Evolutionary conservation across 2,797 vertebrate species (phyloP).

Genomic region (Tokudaia tokunoshimensis): DNA sequence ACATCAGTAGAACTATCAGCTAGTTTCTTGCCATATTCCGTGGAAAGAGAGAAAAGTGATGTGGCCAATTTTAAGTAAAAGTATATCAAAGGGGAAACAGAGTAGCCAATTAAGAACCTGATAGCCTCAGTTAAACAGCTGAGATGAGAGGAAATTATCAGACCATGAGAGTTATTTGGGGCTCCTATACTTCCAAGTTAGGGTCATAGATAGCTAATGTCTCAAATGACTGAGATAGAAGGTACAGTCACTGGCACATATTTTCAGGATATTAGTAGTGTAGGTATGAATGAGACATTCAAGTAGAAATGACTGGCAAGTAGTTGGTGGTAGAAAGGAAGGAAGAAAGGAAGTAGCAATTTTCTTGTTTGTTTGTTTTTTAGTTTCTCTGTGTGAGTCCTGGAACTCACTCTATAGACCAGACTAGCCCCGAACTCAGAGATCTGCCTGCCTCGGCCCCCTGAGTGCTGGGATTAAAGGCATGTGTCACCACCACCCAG

Average conservation of each 20-base stretch:
- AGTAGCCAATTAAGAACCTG: background rate
- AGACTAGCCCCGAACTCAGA: background rate
- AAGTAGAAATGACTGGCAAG: background rate
- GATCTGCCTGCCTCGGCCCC: background rate
- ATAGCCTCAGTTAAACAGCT: background rate
- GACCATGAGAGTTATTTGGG: background rate
- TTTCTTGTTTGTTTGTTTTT: background rate
- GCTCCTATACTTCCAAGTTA: background rate
- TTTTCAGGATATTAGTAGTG: background rate
- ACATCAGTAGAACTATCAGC: background rate
- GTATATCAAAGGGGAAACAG: background rate
- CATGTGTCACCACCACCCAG: background rate
- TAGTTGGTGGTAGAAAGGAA: background rate
- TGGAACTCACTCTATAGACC: background rate
- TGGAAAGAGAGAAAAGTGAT: background rate
- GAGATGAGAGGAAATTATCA: background rate
- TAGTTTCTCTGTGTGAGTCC: background rate
- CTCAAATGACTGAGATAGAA: background rate
- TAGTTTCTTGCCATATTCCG: background rate
- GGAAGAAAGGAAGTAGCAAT: background rate
- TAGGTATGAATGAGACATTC: background rate
- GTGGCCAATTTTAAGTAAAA: slow-evolving; percentile 28
- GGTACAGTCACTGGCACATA: background rate
- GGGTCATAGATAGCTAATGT: background rate
- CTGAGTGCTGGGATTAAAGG: background rate